Evolutionary conservation across 2,113 vertebrate genomes (phyloP).

Genomic region (Lepus europaeus): DNA sequence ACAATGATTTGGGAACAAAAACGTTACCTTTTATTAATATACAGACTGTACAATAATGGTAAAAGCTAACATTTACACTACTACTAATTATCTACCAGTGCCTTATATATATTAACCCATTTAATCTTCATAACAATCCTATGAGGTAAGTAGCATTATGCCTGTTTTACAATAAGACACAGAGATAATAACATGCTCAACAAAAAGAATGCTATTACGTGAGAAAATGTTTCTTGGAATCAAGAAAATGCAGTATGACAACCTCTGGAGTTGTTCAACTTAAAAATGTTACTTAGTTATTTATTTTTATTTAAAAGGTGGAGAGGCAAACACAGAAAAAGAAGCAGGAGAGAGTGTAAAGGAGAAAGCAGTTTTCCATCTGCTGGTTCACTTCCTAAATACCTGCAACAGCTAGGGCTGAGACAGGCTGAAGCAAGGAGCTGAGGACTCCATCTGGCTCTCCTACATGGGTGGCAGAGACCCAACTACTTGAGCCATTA

Average conservation of each 20-base stretch:
- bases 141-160: neutral
- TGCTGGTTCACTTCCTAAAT: too few species aligned
- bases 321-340: too few species aligned
- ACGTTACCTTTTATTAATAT: neutral
- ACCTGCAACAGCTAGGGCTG: too few species aligned
- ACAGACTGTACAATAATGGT: neutral
- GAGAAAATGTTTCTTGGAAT: conserved; percentile 28
- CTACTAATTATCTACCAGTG: neutral
- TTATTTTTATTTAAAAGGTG: too few species aligned
- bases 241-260: conserved; percentile 36
- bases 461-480: too few species aligned
- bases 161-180: conserved; percentile 35
- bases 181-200: conserved; percentile 6
- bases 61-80: conserved; percentile 36
- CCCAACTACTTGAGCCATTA: too few species aligned
- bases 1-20: conserved; percentile 1
- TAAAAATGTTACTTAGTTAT: too few species aligned
- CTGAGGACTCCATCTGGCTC: too few species aligned
- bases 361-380: too few species aligned
- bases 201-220: neutral
- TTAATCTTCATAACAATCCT: conserved; percentile 59
- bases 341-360: too few species aligned
- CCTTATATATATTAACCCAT: conserved; percentile 9
- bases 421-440: too few species aligned
- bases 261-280: neutral